Evolutionary conservation across 2,797 vertebrate genomes (phyloP), one percentile per base, ranked within the genome.

Genomic region (Synaphobranchus kaupii): DNA sequence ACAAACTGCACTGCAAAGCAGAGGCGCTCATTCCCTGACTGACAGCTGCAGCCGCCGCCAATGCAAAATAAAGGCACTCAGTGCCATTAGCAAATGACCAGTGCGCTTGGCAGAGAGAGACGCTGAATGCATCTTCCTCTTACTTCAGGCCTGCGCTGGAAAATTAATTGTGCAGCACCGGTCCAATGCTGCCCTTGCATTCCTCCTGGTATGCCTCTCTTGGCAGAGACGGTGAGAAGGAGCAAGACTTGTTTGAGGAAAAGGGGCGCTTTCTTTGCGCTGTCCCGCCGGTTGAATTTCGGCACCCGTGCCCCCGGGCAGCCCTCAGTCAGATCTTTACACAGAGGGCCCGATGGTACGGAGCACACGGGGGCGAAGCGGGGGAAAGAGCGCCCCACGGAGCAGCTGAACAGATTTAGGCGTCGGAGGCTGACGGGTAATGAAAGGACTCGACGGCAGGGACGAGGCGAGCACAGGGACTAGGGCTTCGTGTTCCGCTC

Each of bases 21-120:
- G 52, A 58, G 34, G 22, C 15, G 15, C 31, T 4, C 12, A 6
- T 8, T 17, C n/a, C n/a, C 4, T 54, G 48, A 54, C 50, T n/a
- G 52, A 83, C 82, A 83, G 28, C n/a, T 25, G 82, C 52, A 83
- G 52, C 82, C 52, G 3, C n/a, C n/a, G 82, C 82, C 82, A 56
- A 83, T n/a, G 52, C 52, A 54, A 17, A 50, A 68, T n/a, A 44
- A 39, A 48, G 50, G 47, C 3, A n/a, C n/a, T 31, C 20, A n/a
- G 22, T 34, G 56, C 82, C 82, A 34, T 48, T 56, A 56, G 82
- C 52, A 56, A 28, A 56, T 81, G 10, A 22, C 13, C 47, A 31
- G 52, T 83, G 50, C 28, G 9, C 82, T 31, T 56, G 82, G n/a
- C 50, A 56, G 52, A 34, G n/a, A n/a, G 28, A 28, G n/a, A 17